Conservation (phyloP, 2,113 vertebrate species). For the Upupa epops region DNA sequence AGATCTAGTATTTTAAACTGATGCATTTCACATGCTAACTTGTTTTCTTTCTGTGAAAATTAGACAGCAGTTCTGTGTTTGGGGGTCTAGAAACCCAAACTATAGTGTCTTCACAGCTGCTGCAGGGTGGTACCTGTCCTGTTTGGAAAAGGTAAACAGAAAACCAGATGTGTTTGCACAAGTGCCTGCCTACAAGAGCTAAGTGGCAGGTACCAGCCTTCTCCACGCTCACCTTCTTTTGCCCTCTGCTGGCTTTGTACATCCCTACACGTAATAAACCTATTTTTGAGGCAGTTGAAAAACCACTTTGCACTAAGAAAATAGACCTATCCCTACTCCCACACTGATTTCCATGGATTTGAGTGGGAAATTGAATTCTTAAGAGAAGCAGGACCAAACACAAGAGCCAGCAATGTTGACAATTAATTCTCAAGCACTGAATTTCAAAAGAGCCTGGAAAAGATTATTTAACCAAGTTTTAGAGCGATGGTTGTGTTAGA, state of each 20-base stretch:
- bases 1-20: background rate
- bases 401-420: background rate
- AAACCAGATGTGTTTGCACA: background rate
- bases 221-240: background rate
- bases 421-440: background rate
- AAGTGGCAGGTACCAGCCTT: background rate
- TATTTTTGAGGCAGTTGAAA: background rate
- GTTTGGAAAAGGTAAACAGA: background rate
- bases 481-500: background rate
- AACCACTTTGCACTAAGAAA: no score
- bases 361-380: background rate
- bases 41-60: background rate
- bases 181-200: rapidly evolving
- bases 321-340: no score
- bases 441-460: background rate
- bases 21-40: background rate
- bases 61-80: background rate
- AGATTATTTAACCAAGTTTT: background rate
- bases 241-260: constrained; percentile 59
- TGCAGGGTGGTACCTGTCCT: background rate
- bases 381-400: background rate
- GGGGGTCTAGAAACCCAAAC: background rate
- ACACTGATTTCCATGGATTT: background rate
- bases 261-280: background rate
- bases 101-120: background rate